Percentiles rank a stretch among this genome's conserved stretches.
Conservation (phyloP, 2,888 invertebrate genomes). For the Dryobota labecula region DNA sequence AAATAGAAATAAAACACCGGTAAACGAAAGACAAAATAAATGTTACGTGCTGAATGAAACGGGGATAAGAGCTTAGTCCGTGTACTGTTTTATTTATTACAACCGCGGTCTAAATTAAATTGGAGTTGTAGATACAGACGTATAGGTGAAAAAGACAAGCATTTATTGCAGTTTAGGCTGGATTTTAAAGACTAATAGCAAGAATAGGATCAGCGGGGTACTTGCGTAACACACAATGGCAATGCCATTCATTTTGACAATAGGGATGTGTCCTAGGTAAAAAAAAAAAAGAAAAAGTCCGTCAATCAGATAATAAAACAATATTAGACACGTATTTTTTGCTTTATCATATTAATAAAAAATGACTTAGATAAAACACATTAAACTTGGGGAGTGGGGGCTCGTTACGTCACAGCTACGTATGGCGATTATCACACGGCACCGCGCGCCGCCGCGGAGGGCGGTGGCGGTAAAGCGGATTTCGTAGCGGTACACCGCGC, state of each 20-base stretch:
- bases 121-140: constrained; percentile 30
- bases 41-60: constrained; percentile 60
- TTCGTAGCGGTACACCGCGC: too few relatives aligned
- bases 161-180: background rate
- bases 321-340: too few relatives aligned
- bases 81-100: constrained; percentile 50
- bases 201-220: background rate
- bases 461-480: too few relatives aligned
- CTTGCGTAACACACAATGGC: background rate
- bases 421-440: too few relatives aligned
- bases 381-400: too few relatives aligned
- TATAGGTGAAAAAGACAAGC: constrained; percentile 14
- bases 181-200: background rate
- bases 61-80: constrained; percentile 47
- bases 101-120: constrained; percentile 54
- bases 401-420: too few relatives aligned
- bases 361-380: too few relatives aligned
- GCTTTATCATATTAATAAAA: too few relatives aligned
- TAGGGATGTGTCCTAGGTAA: too few relatives aligned
- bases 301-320: too few relatives aligned
- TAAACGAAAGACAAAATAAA: constrained; percentile 65
- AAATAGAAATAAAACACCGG: constrained; percentile 74
- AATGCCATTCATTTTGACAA: background rate
- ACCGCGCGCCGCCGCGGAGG: too few relatives aligned
- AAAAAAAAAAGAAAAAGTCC: too few relatives aligned